These are phyloP conservation scores for Pedetes capensis DNA, from an alignment of 2,113 vertebrate genomes.

Conservation along the genomic window DNA sequence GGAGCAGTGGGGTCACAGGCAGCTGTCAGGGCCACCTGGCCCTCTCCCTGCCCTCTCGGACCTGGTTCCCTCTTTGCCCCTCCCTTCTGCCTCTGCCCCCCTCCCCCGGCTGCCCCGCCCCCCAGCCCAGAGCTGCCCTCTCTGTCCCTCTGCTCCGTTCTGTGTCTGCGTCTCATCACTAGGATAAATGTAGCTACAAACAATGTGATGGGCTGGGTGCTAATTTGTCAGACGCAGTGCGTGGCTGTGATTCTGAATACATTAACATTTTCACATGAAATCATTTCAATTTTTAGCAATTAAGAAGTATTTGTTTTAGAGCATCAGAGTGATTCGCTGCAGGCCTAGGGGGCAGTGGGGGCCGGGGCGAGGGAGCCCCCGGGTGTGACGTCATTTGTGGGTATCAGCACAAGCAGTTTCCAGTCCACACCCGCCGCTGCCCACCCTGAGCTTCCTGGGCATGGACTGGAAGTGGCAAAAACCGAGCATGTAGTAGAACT, in stretches of 20 bases:
- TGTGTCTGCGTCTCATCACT: constrained; percentile 41
- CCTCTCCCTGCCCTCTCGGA: background rate
- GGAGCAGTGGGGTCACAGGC: background rate
- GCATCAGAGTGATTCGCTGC: constrained; percentile 68
- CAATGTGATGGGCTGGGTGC: constrained; percentile 65
- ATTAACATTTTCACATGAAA: constrained; percentile 83
- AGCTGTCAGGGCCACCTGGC: background rate
- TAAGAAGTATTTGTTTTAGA: constrained; percentile 83
- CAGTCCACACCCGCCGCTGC: background rate
- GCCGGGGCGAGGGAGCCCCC: background rate
- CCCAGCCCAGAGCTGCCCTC: background rate
- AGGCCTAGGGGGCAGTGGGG: background rate
- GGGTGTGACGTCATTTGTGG: constrained; percentile 4
- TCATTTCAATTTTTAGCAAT: constrained; percentile 81
- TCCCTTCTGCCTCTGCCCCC: too few relatives aligned
- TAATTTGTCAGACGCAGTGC: constrained; percentile 78
- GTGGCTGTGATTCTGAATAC: constrained; percentile 78
- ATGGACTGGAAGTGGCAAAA: background rate
- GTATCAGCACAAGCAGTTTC: background rate
- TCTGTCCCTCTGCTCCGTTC: background rate
- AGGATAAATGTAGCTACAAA: constrained; percentile 75
- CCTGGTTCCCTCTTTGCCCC: background rate
- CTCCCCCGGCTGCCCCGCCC: background rate
- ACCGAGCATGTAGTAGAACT: background rate
- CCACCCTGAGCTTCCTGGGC: background rate